Conservation (phyloP, 2,888 invertebrate genomes). For the Parthenolecanium corni region DNA sequence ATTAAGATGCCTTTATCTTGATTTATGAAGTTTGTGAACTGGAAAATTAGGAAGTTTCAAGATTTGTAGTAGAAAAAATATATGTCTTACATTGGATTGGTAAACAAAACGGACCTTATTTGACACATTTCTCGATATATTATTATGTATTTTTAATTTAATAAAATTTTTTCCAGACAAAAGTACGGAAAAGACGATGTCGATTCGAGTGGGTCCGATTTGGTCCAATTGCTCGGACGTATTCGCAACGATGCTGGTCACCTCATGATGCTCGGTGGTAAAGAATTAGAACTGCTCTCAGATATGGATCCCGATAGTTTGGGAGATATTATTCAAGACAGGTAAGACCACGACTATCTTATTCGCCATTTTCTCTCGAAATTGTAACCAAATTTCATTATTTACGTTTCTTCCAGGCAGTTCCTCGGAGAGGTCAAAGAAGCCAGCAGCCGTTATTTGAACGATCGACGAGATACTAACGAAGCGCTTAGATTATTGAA, state of each 20-base stretch:
- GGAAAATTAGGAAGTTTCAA: no score
- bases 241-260: slow-evolving; percentile 39
- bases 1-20: no score
- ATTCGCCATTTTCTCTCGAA: neutral
- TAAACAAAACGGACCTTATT: no score
- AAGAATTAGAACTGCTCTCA: slow-evolving; percentile 69
- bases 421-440: slow-evolving; percentile 72
- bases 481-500: slow-evolving; percentile 76
- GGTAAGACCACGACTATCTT: slow-evolving; percentile 43
- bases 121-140: no score
- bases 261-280: slow-evolving; percentile 70
- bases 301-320: slow-evolving; percentile 84
- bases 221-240: slow-evolving; percentile 29
- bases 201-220: slow-evolving; percentile 39
- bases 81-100: no score
- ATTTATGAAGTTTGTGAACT: no score
- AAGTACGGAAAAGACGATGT: slow-evolving; percentile 34
- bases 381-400: neutral
- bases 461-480: slow-evolving; percentile 74
- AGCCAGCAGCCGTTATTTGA: slow-evolving; percentile 64
- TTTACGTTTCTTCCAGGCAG: slow-evolving; percentile 40
- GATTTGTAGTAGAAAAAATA: no score
- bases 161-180: slow-evolving; percentile 6
- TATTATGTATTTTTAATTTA: no score
- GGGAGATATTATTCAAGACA: slow-evolving; percentile 64